Conservation (phyloP, 2,888 invertebrate genomes). For the Spodoptera littoralis region DNA sequence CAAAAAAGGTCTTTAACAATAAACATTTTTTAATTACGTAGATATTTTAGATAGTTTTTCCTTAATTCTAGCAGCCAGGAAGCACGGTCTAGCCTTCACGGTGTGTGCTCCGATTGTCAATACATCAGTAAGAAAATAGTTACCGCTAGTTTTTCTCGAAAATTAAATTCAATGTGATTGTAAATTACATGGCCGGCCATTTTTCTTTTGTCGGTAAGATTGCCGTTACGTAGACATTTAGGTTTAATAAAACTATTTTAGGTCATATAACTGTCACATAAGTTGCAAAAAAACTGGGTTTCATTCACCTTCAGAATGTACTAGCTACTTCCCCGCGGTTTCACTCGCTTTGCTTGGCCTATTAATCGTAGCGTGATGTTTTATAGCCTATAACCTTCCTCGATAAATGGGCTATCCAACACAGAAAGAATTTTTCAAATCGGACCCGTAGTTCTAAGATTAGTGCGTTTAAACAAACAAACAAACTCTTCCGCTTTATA, state of each 20-base stretch:
- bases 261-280: too few relatives aligned
- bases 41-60: conserved; percentile 38
- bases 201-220: conserved; percentile 28
- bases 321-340: too few relatives aligned
- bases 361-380: too few relatives aligned
- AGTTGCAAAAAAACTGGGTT: neutral
- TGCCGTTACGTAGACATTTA: conserved; percentile 17
- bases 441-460: too few relatives aligned
- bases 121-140: conserved; percentile 42
- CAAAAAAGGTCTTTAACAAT: conserved; percentile 1
- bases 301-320: neutral
- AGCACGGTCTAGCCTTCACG: conserved; percentile 50
- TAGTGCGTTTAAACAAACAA: too few relatives aligned
- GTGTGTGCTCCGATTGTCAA: conserved; percentile 50
- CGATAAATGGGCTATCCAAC: too few relatives aligned
- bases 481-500: too few relatives aligned
- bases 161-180: conserved; percentile 33
- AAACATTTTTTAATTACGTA: conserved; percentile 17
- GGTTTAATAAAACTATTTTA: too few relatives aligned
- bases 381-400: too few relatives aligned
- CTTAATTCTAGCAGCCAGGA: conserved; percentile 37
- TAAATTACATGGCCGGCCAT: conserved; percentile 28
- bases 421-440: too few relatives aligned
- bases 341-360: too few relatives aligned
- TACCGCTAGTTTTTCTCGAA: conserved; percentile 47